These are phyloP conservation scores for Dorcus hopei DNA, from an alignment of 2,888 invertebrate genomes.

Conservation along the genomic window DNA sequence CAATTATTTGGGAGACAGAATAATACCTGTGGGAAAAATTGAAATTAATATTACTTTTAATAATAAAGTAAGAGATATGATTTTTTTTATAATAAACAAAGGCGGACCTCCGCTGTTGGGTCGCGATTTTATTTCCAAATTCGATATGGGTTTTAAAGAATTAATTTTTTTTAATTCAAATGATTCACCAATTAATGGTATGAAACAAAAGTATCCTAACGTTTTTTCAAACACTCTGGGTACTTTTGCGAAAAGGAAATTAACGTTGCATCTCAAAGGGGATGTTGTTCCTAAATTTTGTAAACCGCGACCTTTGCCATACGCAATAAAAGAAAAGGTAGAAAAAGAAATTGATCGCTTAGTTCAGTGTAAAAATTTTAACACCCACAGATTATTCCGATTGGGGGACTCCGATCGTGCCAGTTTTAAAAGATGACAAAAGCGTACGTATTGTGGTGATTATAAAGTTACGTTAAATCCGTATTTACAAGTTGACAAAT, in stretches of 20 bases:
- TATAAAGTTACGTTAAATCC: slow-evolving; percentile 4
- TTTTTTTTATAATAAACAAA: slow-evolving; percentile 6
- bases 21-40: slow-evolving; percentile 1
- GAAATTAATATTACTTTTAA: too few species aligned
- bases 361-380: not conserved
- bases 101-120: slow-evolving; percentile 6
- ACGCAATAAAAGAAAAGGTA: not conserved
- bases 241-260: not conserved
- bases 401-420: not conserved
- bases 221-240: slow-evolving; percentile 7
- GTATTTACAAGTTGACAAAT: not conserved
- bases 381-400: not conserved
- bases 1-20: not conserved
- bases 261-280: not conserved
- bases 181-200: not conserved
- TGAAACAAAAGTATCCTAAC: not conserved
- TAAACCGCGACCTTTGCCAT: not conserved
- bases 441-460: too few species aligned
- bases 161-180: slow-evolving; percentile 3
- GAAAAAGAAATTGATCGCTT: not conserved
- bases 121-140: too few species aligned
- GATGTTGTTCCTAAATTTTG: not conserved
- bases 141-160: not conserved
- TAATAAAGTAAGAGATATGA: slow-evolving; percentile 2
- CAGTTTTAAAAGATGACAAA: too few species aligned